Conservation (phyloP, 2,888 invertebrate species). For the Lagria hirta region DNA sequence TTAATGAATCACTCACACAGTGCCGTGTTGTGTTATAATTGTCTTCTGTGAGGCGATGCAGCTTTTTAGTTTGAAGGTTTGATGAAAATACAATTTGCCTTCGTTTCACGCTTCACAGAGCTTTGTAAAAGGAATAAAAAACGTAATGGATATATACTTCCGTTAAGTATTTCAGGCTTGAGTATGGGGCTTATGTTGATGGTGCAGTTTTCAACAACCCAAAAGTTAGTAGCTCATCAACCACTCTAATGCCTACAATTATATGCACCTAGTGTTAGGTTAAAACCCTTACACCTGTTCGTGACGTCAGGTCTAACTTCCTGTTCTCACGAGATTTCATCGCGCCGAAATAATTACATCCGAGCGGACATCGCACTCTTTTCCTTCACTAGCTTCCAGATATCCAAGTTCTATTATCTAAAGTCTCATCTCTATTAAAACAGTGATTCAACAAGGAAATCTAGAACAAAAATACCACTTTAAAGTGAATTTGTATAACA, state of each 20-base stretch:
- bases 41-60: too few species aligned
- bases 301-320: slow-evolving; percentile 51
- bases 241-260: slow-evolving; percentile 19
- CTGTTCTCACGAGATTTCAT: slow-evolving; percentile 55
- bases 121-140: slow-evolving; percentile 14
- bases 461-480: too few species aligned
- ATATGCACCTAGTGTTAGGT: slow-evolving; percentile 41
- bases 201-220: too few species aligned
- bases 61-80: too few species aligned
- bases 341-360: slow-evolving; percentile 53
- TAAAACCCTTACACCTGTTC: slow-evolving; percentile 50
- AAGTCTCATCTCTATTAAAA: too few species aligned
- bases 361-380: slow-evolving; percentile 45
- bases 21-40: too few species aligned
- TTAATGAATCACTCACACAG: too few species aligned
- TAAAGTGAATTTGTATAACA: too few species aligned
- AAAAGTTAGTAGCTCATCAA: slow-evolving; percentile 6
- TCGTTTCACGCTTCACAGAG: slow-evolving; percentile 23
- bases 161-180: too few species aligned
- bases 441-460: too few species aligned
- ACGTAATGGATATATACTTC: too few species aligned
- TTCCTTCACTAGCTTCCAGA: slow-evolving; percentile 25
- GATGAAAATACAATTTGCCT: slow-evolving; percentile 26
- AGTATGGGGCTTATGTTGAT: too few species aligned
- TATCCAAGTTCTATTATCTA: not conserved